phyloP scores from a whole-genome alignment of 2,888 invertebrate species.

The Therioaphis trifolii region DNA sequence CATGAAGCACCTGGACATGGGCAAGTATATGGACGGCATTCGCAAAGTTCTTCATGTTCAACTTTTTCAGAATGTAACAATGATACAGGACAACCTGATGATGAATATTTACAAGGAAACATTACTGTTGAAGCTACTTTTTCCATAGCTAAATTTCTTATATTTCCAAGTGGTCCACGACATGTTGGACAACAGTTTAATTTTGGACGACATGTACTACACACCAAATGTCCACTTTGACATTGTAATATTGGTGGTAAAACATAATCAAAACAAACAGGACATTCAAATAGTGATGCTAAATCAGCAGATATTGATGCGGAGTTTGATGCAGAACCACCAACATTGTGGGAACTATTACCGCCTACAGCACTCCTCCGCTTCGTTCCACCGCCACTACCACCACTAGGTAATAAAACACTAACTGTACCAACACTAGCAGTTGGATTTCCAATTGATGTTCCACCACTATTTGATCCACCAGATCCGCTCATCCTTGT shows the following conservation, averaged over 20 bases:
- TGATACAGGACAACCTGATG: slow-evolving; percentile 92
- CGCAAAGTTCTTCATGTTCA: slow-evolving; percentile 98
- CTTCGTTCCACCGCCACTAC: slow-evolving; percentile 41
- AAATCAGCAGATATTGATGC: slow-evolving; percentile 77
- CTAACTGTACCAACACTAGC: slow-evolving; percentile 43
- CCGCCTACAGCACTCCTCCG: slow-evolving; percentile 44
- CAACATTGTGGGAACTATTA: slow-evolving; percentile 49
- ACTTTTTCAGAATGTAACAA: slow-evolving; percentile 96
- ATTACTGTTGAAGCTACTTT: slow-evolving; percentile 98
- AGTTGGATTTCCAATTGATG: slow-evolving; percentile 51
- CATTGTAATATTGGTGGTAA: slow-evolving; percentile 98
- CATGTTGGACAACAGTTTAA: slow-evolving; percentile 98
- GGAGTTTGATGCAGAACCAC: slow-evolving; percentile 52
- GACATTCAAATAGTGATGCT: slow-evolving; percentile 92
- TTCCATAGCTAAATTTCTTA: slow-evolving; percentile 98
- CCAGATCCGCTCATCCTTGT: slow-evolving; percentile 58
- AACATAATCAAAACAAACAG: slow-evolving; percentile 99
- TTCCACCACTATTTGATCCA: slow-evolving; percentile 50
- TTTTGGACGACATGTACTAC: slow-evolving; percentile 96
- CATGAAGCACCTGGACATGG: slow-evolving; percentile 96
- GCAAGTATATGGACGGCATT: slow-evolving; percentile 97
- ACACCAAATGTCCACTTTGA: slow-evolving; percentile 98
- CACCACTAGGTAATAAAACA: slow-evolving; percentile 51
- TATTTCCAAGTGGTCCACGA: slow-evolving; percentile 94
- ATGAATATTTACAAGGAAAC: slow-evolving; percentile 98